A percentile compares a stretch with the other conserved stretches of the same genome.
Evolutionary conservation across 2,888 invertebrate genomes (phyloP).

Genomic region (Drosophila antonietae): DNA sequence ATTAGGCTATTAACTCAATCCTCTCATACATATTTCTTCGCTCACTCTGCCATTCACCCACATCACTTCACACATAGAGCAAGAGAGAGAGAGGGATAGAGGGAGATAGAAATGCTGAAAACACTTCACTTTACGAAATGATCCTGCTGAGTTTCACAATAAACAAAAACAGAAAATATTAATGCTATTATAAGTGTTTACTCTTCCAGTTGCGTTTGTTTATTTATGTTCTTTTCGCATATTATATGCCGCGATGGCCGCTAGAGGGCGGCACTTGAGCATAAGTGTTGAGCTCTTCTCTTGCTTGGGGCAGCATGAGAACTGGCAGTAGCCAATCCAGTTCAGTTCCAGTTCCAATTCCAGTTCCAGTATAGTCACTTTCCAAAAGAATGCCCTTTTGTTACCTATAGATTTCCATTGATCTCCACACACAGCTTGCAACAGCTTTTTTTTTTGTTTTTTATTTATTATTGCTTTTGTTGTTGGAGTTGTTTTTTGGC

Average conservation of each 20-base stretch:
- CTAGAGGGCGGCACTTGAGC: slow-evolving; percentile 49
- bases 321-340: neutral
- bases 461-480: neutral
- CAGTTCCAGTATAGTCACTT: slow-evolving; percentile 27
- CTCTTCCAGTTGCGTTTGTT: slow-evolving; percentile 36
- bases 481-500: slow-evolving; percentile 16
- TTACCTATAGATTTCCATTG: slow-evolving; percentile 26
- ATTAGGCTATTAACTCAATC: slow-evolving; percentile 13
- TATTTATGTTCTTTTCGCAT: slow-evolving; percentile 41
- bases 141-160: slow-evolving; percentile 31
- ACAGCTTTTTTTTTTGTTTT: neutral
- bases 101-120: neutral
- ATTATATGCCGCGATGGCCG: slow-evolving; percentile 4
- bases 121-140: slow-evolving; percentile 30
- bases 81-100: neutral
- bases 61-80: slow-evolving; percentile 53
- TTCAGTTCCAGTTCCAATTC: slow-evolving; percentile 20
- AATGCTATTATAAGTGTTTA: slow-evolving; percentile 19
- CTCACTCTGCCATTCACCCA: slow-evolving; percentile 32
- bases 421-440: slow-evolving; percentile 30
- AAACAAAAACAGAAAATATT: slow-evolving; percentile 16
- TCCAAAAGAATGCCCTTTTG: slow-evolving; percentile 30
- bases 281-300: slow-evolving; percentile 24
- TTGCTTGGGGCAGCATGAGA: neutral
- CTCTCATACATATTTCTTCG: neutral